Percentiles rank a stretch among this genome's conserved stretches.
Evolutionary conservation across 2,113 vertebrate genomes (phyloP).

Genomic region (Myotis brandtii): DNA sequence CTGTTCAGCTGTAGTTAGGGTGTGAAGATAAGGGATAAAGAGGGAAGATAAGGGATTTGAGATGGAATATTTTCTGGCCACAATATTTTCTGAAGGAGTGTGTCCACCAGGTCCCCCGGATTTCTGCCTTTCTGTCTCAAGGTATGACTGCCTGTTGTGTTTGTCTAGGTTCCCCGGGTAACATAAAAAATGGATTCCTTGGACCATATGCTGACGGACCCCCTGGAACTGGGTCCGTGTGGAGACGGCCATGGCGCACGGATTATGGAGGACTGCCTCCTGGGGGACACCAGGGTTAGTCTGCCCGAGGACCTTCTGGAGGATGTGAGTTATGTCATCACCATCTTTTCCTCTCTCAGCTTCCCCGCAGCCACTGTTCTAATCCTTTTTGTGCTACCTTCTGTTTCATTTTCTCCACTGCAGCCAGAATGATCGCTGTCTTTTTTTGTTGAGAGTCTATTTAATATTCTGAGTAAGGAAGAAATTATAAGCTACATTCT

Average conservation of each 20-base stretch:
- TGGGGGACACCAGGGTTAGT: slow-evolving; percentile 92
- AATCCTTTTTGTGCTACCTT: neutral
- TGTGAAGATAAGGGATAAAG: neutral
- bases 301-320: slow-evolving; percentile 97
- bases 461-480: slow-evolving; percentile 12
- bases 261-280: slow-evolving; percentile 96
- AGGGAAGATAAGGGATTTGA: neutral
- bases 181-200: slow-evolving; percentile 91
- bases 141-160: neutral
- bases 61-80: neutral
- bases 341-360: neutral
- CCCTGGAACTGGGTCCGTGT: slow-evolving; percentile 92
- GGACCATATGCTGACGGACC: slow-evolving; percentile 94
- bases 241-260: slow-evolving; percentile 83
- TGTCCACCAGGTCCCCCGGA: neutral
- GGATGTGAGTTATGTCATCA: slow-evolving; percentile 91
- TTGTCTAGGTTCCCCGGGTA: slow-evolving; percentile 34
- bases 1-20: neutral
- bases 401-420: neutral
- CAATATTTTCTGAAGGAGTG: neutral
- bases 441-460: neutral
- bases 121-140: neutral
- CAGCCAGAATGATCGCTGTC: neutral
- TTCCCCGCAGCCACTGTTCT: neutral
- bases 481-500: neutral